Evolutionary conservation across 1,140 invertebrate genomes (phyloP).

Genomic region (Drosophila varians): DNA sequence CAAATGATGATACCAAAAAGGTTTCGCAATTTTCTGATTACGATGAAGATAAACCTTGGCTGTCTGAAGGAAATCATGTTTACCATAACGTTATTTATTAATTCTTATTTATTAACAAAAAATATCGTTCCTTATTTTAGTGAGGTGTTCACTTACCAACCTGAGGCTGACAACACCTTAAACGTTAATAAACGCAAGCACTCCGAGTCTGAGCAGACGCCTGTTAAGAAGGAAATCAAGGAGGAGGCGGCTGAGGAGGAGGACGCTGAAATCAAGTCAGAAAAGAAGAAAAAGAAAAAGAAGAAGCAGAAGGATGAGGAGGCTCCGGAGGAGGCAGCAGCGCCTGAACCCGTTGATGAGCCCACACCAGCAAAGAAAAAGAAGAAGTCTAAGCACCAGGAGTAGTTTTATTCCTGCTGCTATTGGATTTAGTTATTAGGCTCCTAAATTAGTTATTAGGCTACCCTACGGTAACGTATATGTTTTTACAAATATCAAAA

Average conservation of each 20-base stretch:
- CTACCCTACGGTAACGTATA: slow-evolving; percentile 41
- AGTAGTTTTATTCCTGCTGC: slow-evolving; percentile 12
- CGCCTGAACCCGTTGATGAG: slow-evolving; percentile 27
- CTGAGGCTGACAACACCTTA: slow-evolving; percentile 86
- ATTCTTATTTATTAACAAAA: slow-evolving; percentile 2
- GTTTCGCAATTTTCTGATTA: slow-evolving; percentile 69
- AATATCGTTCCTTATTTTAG: slow-evolving; percentile 81
- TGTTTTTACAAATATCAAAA: slow-evolving; percentile 33
- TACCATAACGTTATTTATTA: neutral
- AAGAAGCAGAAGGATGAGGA: slow-evolving; percentile 76
- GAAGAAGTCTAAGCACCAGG: slow-evolving; percentile 73
- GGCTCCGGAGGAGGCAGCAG: slow-evolving; percentile 42
- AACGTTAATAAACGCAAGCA: slow-evolving; percentile 84
- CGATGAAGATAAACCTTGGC: slow-evolving; percentile 80
- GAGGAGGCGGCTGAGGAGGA: slow-evolving; percentile 52
- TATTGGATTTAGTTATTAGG: slow-evolving; percentile 38
- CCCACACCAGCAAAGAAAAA: slow-evolving; percentile 68
- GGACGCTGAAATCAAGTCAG: slow-evolving; percentile 51
- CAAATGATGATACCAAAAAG: slow-evolving; percentile 72
- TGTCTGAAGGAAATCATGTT: slow-evolving; percentile 68
- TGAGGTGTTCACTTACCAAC: slow-evolving; percentile 87
- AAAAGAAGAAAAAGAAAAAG: slow-evolving; percentile 84
- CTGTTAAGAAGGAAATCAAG: slow-evolving; percentile 69
- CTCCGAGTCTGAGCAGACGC: slow-evolving; percentile 80
- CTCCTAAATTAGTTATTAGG: slow-evolving; percentile 33